These are phyloP conservation scores for Yponomeuta plumbellus DNA, from an alignment of 2,888 invertebrate species.

Conservation along the genomic window DNA sequence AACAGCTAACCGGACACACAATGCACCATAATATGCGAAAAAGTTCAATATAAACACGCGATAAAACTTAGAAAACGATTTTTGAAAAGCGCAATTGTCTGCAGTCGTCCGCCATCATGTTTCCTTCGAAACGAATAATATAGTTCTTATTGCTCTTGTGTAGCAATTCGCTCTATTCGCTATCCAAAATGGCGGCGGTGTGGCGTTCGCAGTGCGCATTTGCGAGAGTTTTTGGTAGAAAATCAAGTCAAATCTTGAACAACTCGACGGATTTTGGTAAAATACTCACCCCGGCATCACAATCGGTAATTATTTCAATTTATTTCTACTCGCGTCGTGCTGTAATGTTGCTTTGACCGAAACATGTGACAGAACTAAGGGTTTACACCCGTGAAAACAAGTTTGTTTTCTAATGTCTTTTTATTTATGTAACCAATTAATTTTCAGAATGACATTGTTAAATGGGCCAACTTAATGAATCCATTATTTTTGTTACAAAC, in stretches of 20 bases:
- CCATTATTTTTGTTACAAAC: slow-evolving; percentile 17
- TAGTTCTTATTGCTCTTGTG: slow-evolving; percentile 77
- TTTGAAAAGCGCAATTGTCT: slow-evolving; percentile 76
- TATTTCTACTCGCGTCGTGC: slow-evolving; percentile 55
- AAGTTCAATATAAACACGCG: slow-evolving; percentile 76
- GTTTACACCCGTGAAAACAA: slow-evolving; percentile 57
- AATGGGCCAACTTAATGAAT: slow-evolving; percentile 12
- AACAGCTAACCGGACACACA: slow-evolving; percentile 68
- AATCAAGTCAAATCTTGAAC: slow-evolving; percentile 67
- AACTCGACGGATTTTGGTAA: slow-evolving; percentile 64
- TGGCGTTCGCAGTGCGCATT: slow-evolving; percentile 72
- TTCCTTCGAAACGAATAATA: slow-evolving; percentile 78
- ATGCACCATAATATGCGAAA: slow-evolving; percentile 75
- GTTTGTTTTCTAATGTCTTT: slow-evolving; percentile 34
- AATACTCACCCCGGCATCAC: slow-evolving; percentile 55
- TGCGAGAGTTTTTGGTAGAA: slow-evolving; percentile 69
- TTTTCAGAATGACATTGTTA: slow-evolving; percentile 26
- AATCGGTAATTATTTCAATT: slow-evolving; percentile 72
- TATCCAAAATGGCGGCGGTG: slow-evolving; percentile 78
- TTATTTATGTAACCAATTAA: slow-evolving; percentile 20
- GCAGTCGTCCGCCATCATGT: slow-evolving; percentile 78
- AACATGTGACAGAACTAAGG: slow-evolving; percentile 75
- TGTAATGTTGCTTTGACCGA: slow-evolving; percentile 64
- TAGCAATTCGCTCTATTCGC: slow-evolving; percentile 76
- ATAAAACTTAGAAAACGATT: slow-evolving; percentile 76